A percentile compares a stretch with the other conserved stretches of the same genome.
Conservation (phyloP, 2,113 vertebrate species). For the Euleptes europaea region DNA sequence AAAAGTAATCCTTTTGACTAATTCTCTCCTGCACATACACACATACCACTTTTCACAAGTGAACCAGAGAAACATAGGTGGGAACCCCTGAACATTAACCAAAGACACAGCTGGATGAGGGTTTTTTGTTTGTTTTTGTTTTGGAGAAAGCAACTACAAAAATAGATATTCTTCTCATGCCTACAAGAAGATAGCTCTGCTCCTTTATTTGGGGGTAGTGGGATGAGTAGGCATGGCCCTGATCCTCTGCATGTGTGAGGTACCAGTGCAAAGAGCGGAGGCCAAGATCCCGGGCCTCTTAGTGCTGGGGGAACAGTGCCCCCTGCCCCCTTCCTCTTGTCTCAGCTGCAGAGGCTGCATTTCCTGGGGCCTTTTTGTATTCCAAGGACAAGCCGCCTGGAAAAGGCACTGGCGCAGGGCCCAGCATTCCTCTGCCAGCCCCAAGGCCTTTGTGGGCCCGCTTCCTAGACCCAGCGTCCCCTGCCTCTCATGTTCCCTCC, state of each 20-base stretch:
- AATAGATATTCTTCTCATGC: background rate
- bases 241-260: too few species aligned
- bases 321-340: constrained; percentile 57
- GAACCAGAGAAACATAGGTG: background rate
- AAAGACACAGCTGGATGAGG: background rate
- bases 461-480: constrained; percentile 69
- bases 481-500: constrained; percentile 64
- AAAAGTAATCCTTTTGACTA: background rate
- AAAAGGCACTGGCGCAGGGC: constrained; percentile 62
- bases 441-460: constrained; percentile 69
- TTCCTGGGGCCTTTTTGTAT: constrained; percentile 76
- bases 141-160: background rate
- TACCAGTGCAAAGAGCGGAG: background rate
- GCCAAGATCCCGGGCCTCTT: background rate
- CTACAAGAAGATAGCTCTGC: background rate
- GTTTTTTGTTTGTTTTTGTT: too few species aligned
- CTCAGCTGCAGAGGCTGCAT: constrained; percentile 42
- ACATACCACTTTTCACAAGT: background rate
- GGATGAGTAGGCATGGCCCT: background rate
- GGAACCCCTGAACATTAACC: background rate
- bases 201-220: too few species aligned
- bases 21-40: too few species aligned
- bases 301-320: background rate
- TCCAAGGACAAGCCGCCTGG: constrained; percentile 71
- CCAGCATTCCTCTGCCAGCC: constrained; percentile 65